These are phyloP conservation scores for Osmerus mordax DNA, from an alignment of 2,113 vertebrate genomes.

Conservation along the genomic window DNA sequence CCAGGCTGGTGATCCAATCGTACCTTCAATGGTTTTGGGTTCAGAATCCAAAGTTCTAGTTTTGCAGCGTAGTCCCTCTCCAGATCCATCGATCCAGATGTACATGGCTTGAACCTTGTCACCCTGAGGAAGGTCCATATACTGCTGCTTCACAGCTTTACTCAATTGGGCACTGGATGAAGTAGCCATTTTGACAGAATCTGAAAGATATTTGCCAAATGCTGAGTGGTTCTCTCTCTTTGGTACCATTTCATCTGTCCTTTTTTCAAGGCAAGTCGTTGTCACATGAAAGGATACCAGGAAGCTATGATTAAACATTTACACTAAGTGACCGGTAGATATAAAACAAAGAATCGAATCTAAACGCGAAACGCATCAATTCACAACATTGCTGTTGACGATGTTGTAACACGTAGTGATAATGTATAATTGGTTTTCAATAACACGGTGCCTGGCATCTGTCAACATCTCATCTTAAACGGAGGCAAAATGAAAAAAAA, in stretches of 20 bases:
- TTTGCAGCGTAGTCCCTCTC: slow-evolving; percentile 89
- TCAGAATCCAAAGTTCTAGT: slow-evolving; percentile 87
- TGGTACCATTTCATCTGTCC: too few species aligned
- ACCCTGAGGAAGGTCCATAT: slow-evolving; percentile 87
- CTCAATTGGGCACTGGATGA: slow-evolving; percentile 84
- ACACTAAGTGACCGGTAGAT: background rate
- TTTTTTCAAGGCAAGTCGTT: background rate
- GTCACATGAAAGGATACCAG: background rate
- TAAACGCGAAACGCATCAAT: too few species aligned
- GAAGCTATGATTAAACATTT: slow-evolving; percentile 1
- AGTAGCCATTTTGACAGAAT: slow-evolving; percentile 80
- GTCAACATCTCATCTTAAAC: slow-evolving; percentile 41
- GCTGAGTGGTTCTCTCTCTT: too few species aligned
- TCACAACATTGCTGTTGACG: too few species aligned
- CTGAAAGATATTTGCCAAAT: slow-evolving; percentile 54
- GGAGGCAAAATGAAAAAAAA: background rate
- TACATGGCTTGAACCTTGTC: slow-evolving; percentile 91
- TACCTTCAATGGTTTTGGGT: slow-evolving; percentile 87
- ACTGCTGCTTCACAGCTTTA: slow-evolving; percentile 89
- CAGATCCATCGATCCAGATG: slow-evolving; percentile 92
- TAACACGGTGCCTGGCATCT: background rate
- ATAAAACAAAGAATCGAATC: background rate
- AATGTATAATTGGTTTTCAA: too few species aligned
- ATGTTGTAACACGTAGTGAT: too few species aligned
- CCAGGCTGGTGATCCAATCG: background rate